phyloP scores from a whole-genome alignment of 2,113 vertebrate species.

The Vireo altiloquus region DNA sequence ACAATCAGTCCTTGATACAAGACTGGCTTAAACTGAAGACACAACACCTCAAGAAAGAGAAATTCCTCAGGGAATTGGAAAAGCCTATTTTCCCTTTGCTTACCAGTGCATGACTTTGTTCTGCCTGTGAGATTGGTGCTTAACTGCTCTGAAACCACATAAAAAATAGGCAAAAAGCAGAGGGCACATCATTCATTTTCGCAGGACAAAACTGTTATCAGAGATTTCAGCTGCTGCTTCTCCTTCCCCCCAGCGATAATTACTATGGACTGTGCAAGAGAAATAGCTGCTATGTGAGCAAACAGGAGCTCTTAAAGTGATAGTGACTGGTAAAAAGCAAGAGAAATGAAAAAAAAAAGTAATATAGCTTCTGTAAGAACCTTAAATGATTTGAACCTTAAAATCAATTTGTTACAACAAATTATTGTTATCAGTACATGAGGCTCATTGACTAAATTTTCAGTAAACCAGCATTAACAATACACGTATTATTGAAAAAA shows the following conservation, averaged over 20 bases:
- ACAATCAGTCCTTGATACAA: neutral
- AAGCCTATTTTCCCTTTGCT: neutral
- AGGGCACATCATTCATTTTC: neutral
- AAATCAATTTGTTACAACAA: neutral
- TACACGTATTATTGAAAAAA: neutral
- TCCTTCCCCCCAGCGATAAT: neutral
- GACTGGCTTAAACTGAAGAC: neutral
- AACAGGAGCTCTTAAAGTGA: neutral
- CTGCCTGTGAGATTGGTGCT: neutral
- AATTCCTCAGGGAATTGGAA: neutral
- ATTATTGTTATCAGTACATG: rapidly evolving
- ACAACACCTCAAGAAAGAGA: neutral
- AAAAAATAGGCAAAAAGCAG: neutral
- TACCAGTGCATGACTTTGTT: neutral
- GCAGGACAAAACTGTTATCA: neutral
- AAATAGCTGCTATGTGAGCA: neutral
- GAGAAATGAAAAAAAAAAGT: neutral
- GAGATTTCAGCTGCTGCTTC: neutral
- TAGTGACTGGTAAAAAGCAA: neutral
- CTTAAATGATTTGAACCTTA: neutral
- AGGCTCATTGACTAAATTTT: neutral
- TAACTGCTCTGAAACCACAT: neutral
- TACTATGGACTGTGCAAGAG: neutral
- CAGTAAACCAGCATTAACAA: neutral
- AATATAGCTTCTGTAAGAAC: neutral